Evolutionary conservation across 2,113 vertebrate species (phyloP), one percentile per base, ranked within the genome.

Genomic region (Scomber japonicus): DNA sequence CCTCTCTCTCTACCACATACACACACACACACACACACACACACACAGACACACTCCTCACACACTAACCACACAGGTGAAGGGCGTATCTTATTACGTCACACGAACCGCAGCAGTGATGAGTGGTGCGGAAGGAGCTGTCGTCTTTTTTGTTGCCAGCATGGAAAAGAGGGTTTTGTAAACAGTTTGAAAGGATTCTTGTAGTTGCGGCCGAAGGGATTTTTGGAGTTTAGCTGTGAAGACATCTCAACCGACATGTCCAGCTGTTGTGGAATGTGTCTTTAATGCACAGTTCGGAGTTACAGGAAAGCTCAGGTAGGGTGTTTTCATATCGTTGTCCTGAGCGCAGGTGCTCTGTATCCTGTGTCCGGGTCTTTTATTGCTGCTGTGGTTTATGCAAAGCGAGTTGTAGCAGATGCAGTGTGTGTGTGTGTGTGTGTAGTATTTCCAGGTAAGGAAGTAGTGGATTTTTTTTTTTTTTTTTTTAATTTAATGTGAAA

Each of bases 81-180:
- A 88, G 90, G 93, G 91, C 56, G 90, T 87, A 80, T 91, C 86
- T 87, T 31, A 73, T 88, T 81, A 74, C 86, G 74, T 87, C 87
- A 90, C 81, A 6, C 11, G 30, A 59, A 88, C 85, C 64, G 83
- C 79, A 14, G 78, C 21, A 56, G 75, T 59, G 80, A 85, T 82
- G 84, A 83, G 78, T 35, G 71, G 73, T 89, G 84, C 80, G 85
- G 85, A 92, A 88, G 87, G 69, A 27, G 13, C 75, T 69, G 73
- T 59, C 46, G 81, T 71, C 72, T 27, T 70, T 66, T 59, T 30
- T 54, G 46, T 45, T 16, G 53, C 74, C 54, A 8, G 31, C 11
- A 62, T 84, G 51, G 57, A 69, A 17, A 57, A 12, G 21, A 30
- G 14, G 12, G 10, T 49, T 69, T 68, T 75, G 66, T 69, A 64